These are phyloP conservation scores for Brachynemurus nebulosus DNA, from an alignment of 2,888 invertebrate species.

Conservation along the genomic window DNA sequence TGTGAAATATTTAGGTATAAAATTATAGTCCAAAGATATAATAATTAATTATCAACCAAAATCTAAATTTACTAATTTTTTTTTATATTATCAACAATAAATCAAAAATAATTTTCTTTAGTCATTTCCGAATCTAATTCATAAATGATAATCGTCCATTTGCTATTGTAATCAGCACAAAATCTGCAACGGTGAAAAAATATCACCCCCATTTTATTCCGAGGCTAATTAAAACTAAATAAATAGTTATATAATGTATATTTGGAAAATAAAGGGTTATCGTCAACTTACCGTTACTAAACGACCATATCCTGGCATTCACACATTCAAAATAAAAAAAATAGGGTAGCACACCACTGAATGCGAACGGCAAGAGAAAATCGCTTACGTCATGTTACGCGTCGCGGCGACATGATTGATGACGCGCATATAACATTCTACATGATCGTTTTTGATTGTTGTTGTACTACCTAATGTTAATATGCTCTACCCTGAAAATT, in stretches of 20 bases:
- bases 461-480: too few relatives aligned
- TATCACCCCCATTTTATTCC: background rate
- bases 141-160: constrained; percentile 1
- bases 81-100: too few relatives aligned
- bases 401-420: constrained; percentile 21
- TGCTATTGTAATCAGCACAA: too few relatives aligned
- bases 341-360: too few relatives aligned
- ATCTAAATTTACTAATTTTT: too few relatives aligned
- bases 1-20: too few relatives aligned
- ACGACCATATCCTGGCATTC: background rate
- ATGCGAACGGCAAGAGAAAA: constrained; percentile 18
- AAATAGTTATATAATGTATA: background rate
- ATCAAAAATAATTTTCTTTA: too few relatives aligned
- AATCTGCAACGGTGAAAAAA: background rate
- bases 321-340: background rate
- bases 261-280: background rate
- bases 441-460: constrained; percentile 16
- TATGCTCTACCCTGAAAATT: constrained; percentile 18
- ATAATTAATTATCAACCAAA: too few relatives aligned
- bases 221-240: background rate
- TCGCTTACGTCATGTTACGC: constrained; percentile 19
- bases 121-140: background rate
- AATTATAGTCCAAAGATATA: too few relatives aligned
- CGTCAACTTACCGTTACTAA: background rate
- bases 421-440: constrained; percentile 14